These are phyloP conservation scores for Scomberomorus guttatus DNA, from an alignment of 2,797 vertebrate genomes.

Conservation along the genomic window DNA sequence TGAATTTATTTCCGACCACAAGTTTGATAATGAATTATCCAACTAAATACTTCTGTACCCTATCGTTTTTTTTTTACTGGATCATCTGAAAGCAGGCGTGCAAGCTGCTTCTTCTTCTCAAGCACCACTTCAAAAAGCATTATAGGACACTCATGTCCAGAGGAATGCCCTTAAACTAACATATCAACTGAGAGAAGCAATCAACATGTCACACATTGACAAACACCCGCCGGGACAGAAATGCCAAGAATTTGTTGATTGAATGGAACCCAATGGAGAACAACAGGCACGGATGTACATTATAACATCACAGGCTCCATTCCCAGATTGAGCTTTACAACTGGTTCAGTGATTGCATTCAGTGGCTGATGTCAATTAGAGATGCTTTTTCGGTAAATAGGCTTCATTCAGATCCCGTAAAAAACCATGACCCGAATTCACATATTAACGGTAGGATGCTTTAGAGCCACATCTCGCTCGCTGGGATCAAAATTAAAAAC, in stretches of 20 bases:
- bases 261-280: slow-evolving; percentile 46
- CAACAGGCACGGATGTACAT: slow-evolving; percentile 52
- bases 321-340: slow-evolving; percentile 58
- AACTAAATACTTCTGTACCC: slow-evolving; percentile 4
- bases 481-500: slow-evolving; percentile 60
- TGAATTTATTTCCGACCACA: slow-evolving; percentile 18
- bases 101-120: background rate
- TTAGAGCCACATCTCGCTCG: slow-evolving; percentile 32
- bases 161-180: slow-evolving; percentile 70
- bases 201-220: slow-evolving; percentile 67
- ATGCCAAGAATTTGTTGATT: slow-evolving; percentile 68
- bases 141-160: slow-evolving; percentile 51
- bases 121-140: slow-evolving; percentile 41
- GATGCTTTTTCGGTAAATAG: slow-evolving; percentile 64
- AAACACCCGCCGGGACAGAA: slow-evolving; percentile 63
- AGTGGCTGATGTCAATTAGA: slow-evolving; percentile 71
- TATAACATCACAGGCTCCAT: slow-evolving; percentile 50
- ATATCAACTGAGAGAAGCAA: slow-evolving; percentile 50
- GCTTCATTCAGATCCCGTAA: slow-evolving; percentile 53
- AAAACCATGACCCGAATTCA: slow-evolving; percentile 54
- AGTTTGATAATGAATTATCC: slow-evolving; percentile 42
- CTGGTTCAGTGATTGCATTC: slow-evolving; percentile 65
- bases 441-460: slow-evolving; percentile 47
- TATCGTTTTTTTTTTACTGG: background rate
- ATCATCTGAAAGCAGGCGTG: slow-evolving; percentile 5